Conservation (phyloP, 2,797 vertebrate genomes). For the Cyclura pinguis region DNA sequence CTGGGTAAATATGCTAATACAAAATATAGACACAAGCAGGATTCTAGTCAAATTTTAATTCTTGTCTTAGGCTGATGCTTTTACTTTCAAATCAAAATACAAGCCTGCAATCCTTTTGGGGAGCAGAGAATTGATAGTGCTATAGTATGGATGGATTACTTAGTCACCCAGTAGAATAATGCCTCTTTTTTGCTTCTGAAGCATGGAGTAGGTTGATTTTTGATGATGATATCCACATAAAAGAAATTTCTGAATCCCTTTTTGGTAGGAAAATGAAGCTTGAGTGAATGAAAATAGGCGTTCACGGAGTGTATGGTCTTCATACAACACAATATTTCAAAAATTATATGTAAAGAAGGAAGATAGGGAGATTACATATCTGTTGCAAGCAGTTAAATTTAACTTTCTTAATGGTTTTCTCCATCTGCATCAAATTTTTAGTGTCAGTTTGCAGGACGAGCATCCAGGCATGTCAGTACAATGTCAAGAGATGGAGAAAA, state of each 20-base stretch:
- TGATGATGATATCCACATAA: background rate
- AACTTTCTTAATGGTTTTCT: background rate
- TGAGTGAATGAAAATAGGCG: background rate
- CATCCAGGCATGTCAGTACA: too few relatives aligned
- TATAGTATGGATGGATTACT: conserved; percentile 38
- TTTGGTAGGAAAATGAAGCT: background rate
- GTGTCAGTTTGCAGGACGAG: background rate
- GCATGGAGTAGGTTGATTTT: background rate
- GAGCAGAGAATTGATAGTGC: background rate
- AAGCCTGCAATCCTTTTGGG: too few relatives aligned
- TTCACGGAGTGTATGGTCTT: background rate
- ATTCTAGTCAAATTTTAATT: too few relatives aligned
- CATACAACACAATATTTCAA: background rate
- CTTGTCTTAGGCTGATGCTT: too few relatives aligned
- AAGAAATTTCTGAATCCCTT: background rate
- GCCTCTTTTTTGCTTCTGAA: conserved; percentile 44
- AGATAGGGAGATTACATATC: background rate
- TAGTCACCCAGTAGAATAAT: conserved; percentile 30
- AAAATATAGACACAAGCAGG: too few relatives aligned
- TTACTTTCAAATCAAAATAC: too few relatives aligned
- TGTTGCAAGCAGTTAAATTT: background rate
- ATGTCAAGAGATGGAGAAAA: background rate
- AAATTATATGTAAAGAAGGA: background rate
- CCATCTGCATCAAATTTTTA: background rate
- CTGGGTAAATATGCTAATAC: too few relatives aligned